A percentile compares a stretch with the other conserved stretches of the same genome.
Conservation (phyloP, 2,113 vertebrate species). For the Chunga burmeisteri region DNA sequence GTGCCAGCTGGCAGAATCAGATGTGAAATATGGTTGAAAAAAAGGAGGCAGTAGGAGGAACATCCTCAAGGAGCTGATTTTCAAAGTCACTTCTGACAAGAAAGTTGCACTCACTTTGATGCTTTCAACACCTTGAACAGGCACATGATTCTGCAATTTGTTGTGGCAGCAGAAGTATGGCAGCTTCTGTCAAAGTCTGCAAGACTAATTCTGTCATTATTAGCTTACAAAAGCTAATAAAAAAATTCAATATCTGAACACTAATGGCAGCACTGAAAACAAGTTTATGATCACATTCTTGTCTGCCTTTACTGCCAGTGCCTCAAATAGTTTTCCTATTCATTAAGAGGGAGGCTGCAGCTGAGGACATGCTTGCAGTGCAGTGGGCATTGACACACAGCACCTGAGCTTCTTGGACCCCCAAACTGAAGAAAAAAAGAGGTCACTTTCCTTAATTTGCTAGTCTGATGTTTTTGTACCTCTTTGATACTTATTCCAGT, state of each 20-base stretch:
- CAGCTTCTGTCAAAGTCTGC: neutral
- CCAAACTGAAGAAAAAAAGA: neutral
- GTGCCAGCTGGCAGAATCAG: neutral
- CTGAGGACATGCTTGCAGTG: neutral
- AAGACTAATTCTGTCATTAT: slow-evolving; percentile 35
- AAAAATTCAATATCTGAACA: slow-evolving; percentile 36
- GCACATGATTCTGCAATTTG: neutral
- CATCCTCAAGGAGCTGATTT: neutral
- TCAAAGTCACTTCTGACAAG: neutral
- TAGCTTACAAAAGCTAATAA: slow-evolving; percentile 20
- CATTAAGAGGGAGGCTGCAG: neutral
- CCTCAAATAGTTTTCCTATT: neutral
- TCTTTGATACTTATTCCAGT: neutral
- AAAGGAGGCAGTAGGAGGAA: neutral
- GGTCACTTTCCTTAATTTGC: neutral
- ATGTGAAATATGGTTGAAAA: neutral
- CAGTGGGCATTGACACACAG: neutral
- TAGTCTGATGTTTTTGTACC: neutral
- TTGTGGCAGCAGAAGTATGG: neutral
- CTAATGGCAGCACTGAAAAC: neutral
- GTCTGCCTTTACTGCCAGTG: neutral
- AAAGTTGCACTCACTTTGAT: slow-evolving; percentile 22
- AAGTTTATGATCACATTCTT: neutral
- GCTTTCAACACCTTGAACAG: neutral
- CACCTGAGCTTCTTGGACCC: neutral